Percentiles rank a stretch among this genome's conserved stretches.
Conservation (phyloP, 2,888 invertebrate species). For the Chalcis sispes region DNA sequence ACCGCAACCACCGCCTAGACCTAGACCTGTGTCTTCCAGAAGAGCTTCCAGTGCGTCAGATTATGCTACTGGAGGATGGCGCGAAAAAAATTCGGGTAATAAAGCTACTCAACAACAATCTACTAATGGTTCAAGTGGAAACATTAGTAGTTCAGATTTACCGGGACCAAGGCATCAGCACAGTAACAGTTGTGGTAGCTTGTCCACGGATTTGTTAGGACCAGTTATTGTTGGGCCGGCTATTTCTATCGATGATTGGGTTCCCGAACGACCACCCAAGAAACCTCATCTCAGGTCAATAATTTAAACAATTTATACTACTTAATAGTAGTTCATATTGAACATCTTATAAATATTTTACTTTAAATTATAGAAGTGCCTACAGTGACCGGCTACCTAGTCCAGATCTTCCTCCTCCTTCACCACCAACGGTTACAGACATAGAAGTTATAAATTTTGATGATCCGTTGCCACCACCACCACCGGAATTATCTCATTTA, state of each 20-base stretch:
- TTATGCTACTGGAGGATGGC: conserved; percentile 79
- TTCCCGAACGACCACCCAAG: conserved; percentile 87
- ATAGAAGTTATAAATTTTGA: conserved; percentile 80
- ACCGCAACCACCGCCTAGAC: conserved; percentile 76
- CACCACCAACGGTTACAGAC: conserved; percentile 80
- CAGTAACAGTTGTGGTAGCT: conserved; percentile 80
- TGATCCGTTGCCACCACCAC: conserved; percentile 83
- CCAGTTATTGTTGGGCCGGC: conserved; percentile 81
- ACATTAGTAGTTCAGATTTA: conserved; percentile 61
- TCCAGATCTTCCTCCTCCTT: conserved; percentile 81
- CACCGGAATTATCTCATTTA: conserved; percentile 75
- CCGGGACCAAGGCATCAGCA: conserved; percentile 77
- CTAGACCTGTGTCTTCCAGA: conserved; percentile 77
- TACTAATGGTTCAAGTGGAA: neutral
- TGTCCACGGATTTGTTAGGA: conserved; percentile 79
- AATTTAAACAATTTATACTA: no score
- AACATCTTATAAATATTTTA: conserved; percentile 1
- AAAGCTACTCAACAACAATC: conserved; percentile 22
- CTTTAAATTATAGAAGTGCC: conserved; percentile 62
- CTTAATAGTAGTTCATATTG: neutral
- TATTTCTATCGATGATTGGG: conserved; percentile 83
- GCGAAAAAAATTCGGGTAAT: conserved; percentile 69
- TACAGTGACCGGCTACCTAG: conserved; percentile 78
- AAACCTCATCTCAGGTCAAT: conserved; percentile 82
- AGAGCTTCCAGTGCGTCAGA: conserved; percentile 84